Evolutionary conservation across 2,888 invertebrate species (phyloP).

Genomic region (Chymomyza amoena): DNA sequence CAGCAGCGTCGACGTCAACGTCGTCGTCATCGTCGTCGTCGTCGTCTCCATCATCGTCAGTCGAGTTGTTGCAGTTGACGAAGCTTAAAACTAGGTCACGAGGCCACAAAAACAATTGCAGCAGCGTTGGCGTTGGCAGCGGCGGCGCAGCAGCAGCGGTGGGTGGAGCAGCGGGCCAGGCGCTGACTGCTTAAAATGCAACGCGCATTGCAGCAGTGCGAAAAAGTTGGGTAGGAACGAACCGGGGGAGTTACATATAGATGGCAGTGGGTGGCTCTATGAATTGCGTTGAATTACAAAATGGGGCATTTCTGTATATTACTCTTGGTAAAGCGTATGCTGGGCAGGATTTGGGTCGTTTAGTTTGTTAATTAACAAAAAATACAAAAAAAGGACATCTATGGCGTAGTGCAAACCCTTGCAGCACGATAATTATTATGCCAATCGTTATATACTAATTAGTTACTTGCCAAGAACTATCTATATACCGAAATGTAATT

Average conservation of each 20-base stretch:
- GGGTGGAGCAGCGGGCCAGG: conserved; percentile 10
- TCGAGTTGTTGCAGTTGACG: conserved; percentile 68
- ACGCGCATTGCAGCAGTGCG: conserved; percentile 32
- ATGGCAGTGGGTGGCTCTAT: not conserved
- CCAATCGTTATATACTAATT: not conserved
- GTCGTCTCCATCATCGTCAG: conserved; percentile 26
- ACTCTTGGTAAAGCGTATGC: not conserved
- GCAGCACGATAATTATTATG: not conserved
- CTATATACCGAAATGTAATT: too few relatives aligned
- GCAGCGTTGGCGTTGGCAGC: conserved; percentile 34
- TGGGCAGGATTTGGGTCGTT: conserved; percentile 28
- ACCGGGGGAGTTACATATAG: conserved; percentile 1
- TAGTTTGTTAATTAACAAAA: conserved; percentile 35
- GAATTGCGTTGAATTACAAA: not conserved
- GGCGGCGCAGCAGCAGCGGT: not conserved
- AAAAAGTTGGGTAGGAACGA: not conserved
- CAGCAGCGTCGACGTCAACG: conserved; percentile 17
- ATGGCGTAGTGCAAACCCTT: not conserved
- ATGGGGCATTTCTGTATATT: not conserved
- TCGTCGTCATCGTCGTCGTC: conserved; percentile 12
- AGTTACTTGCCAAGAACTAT: too few relatives aligned
- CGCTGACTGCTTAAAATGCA: conserved; percentile 53
- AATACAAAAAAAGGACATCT: conserved; percentile 19
- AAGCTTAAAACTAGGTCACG: conserved; percentile 71
- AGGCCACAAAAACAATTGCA: conserved; percentile 73